Base-by-base conservation (phyloP, 2,797 vertebrate genomes). In the Enteromius anoplus region DNA sequence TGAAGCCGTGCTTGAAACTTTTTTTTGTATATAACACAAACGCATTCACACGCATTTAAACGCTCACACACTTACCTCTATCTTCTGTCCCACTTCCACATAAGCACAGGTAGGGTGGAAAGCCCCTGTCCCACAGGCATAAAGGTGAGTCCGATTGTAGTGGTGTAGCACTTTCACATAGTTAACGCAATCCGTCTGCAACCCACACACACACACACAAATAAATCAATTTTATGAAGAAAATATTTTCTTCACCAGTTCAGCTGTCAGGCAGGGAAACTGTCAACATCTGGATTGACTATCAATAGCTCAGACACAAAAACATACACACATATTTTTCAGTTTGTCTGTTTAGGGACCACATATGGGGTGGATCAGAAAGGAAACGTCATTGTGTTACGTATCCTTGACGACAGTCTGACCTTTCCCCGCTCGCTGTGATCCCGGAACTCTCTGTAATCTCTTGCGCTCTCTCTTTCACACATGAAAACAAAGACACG, bases 51-150 rank as follows among this genome's bases (percentile, higher is more conserved):
- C 3, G 29, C 19, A 51, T 34, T 6, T 14, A 51, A 51, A 75
- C 64, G 34, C 47, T 68, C 65, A 60, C 60, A 79, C 58, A 51
- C 95, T 95, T 89, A 99, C 98, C 95, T 99, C 97, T 11, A 93
- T 89, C 65, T 92, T 93, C 89, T 97, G 95, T 81, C 98, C 96
- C 9, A 97, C 96, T 88, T 98, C 96, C 51, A 99, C 90, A 0
- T 96, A 99, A 3, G 95, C 96, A 21, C 98, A 99, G 86, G 95
- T 95, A 0, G 98, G 98, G 80, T 99, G 98, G 91, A 98, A 99
- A 85, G 98, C 98, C 0, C 98, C 98, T 0, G 98, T 99, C 85
- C 97, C 98, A 0, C 98, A 99, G 91, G 96, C 92, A 0, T 97
- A 97, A 84, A 99, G 90, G 88, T 99, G 98, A 19, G 98, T 98